Evolutionary conservation across 2,888 invertebrate species (phyloP).

Genomic region (Caenorhabditis sp.): DNA sequence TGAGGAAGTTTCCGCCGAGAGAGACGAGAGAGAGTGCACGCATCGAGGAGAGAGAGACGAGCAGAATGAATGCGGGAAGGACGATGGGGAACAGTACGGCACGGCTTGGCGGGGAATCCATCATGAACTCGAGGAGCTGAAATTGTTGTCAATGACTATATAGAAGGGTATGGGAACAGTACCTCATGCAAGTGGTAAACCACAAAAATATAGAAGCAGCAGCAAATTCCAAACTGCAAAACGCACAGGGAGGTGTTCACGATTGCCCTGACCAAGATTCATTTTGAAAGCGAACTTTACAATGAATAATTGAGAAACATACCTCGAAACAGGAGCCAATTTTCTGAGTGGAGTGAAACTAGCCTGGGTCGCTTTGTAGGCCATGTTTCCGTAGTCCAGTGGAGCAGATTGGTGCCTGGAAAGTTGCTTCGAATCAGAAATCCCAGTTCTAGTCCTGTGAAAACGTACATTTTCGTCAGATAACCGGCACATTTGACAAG

Average conservation of each 20-base stretch:
- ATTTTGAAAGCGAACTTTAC: slow-evolving; percentile 11
- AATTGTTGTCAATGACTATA: slow-evolving; percentile 6
- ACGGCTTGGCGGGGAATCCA: slow-evolving; percentile 42
- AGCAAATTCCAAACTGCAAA: slow-evolving; percentile 81
- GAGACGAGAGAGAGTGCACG: slow-evolving; percentile 75
- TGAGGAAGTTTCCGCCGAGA: slow-evolving; percentile 77
- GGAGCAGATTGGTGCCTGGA: slow-evolving; percentile 75
- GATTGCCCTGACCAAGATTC: slow-evolving; percentile 66
- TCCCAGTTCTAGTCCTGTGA: no score
- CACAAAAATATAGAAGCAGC: slow-evolving; percentile 80
- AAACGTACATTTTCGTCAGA: slow-evolving; percentile 75
- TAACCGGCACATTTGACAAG: slow-evolving; percentile 79
- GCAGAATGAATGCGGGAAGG: slow-evolving; percentile 56
- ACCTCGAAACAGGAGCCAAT: slow-evolving; percentile 71
- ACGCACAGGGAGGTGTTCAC: slow-evolving; percentile 76
- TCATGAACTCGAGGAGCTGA: slow-evolving; percentile 57
- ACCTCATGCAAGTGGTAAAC: slow-evolving; percentile 77
- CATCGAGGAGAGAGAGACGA: slow-evolving; percentile 60
- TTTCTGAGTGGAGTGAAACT: slow-evolving; percentile 71
- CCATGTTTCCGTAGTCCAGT: slow-evolving; percentile 84
- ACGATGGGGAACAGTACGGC: slow-evolving; percentile 57
- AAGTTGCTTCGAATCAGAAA: no score
- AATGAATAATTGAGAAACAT: not conserved
- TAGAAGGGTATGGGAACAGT: not conserved
- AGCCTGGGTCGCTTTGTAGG: slow-evolving; percentile 81